phyloP scores from a whole-genome alignment of 2,797 vertebrate genomes.

The Xenopus petersii region DNA sequence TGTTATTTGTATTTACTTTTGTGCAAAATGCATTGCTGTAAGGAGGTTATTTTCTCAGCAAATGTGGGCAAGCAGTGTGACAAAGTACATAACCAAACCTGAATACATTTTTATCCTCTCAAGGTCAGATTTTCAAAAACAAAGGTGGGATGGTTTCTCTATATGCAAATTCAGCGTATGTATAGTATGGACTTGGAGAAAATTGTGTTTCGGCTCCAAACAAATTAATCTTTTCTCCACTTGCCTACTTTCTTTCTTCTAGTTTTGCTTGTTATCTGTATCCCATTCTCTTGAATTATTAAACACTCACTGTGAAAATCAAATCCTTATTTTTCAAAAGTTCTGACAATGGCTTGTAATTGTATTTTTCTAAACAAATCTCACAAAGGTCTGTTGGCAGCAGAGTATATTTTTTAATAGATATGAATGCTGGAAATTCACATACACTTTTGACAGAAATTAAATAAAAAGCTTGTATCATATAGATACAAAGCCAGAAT shows the following conservation, averaged over 20 bases:
- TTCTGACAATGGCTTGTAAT: slow-evolving; percentile 43
- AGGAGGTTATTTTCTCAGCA: slow-evolving; percentile 17
- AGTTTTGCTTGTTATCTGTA: slow-evolving; percentile 34
- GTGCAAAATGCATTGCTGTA: background rate
- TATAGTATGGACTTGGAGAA: slow-evolving; percentile 24
- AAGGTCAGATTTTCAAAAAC: slow-evolving; percentile 39
- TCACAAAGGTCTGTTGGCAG: slow-evolving; percentile 9
- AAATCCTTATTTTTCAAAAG: slow-evolving; percentile 34
- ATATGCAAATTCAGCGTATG: slow-evolving; percentile 30
- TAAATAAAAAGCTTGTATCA: slow-evolving; percentile 1
- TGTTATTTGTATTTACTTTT: slow-evolving; percentile 14
- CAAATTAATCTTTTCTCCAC: slow-evolving; percentile 32
- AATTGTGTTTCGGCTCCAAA: slow-evolving; percentile 38
- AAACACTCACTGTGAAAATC: slow-evolving; percentile 38
- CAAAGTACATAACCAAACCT: slow-evolving; percentile 26
- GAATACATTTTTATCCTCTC: slow-evolving; percentile 28
- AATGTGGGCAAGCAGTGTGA: slow-evolving; percentile 34
- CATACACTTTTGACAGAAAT: background rate
- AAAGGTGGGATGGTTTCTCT: slow-evolving; percentile 17
- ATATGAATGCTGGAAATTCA: slow-evolving; percentile 7
- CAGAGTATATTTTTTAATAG: slow-evolving; percentile 11
- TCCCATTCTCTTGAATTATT: slow-evolving; percentile 39
- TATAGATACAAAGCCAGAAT: background rate
- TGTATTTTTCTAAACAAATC: slow-evolving; percentile 30
- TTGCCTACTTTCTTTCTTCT: slow-evolving; percentile 27